Base-by-base conservation (phyloP, 2,113 vertebrate species). In the Formicarius rufipectus region DNA sequence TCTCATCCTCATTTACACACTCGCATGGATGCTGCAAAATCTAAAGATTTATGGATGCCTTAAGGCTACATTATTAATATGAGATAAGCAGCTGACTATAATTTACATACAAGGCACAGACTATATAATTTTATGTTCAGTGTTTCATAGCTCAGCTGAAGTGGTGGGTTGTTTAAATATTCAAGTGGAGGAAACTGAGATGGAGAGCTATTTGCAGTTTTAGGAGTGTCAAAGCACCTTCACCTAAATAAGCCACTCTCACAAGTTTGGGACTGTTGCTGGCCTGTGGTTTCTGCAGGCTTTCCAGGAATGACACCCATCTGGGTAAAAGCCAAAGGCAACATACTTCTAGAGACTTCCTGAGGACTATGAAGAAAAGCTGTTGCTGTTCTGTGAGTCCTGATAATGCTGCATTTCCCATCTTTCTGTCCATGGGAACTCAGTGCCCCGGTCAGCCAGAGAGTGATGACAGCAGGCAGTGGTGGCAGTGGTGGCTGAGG, bases 121-220 rank as follows among this genome's bases (percentile, higher is more conserved):
- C 84, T 93, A 42, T 81, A 80, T 93, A 91, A 94, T 89, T 96
- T 96, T 81, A 66, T 23, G 12, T 89, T 89, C 39, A 60, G 20
- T 80, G 93, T 97, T 96, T 97, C 92, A 95, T 64, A 95, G 85
- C 20, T 92, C 93, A 88, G 56, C 71, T 96, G 90, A 96, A 96
- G 59, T 95, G 82, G 81, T 94, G 80, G 83, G 52, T 96, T 96
- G 71, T 91, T 82, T 89, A 96, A 97, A 93, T 95, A 95, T 78
- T 94, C 93, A 93, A 86, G 83, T 30, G 66, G 53, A 93, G 92
- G 89, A 97, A 96, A 96, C 59, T 3, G 15, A 97, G 86, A 95
- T 90, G 84, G 94, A 97, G 79, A 90, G 74, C 72, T 81, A 47
- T 74, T 63, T 93, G 92, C 77, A 97, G 21, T 96, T 97, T 97